These are phyloP conservation scores for Nothobranchius furzeri DNA, from an alignment of 2,113 vertebrate genomes.

Conservation along the genomic window DNA sequence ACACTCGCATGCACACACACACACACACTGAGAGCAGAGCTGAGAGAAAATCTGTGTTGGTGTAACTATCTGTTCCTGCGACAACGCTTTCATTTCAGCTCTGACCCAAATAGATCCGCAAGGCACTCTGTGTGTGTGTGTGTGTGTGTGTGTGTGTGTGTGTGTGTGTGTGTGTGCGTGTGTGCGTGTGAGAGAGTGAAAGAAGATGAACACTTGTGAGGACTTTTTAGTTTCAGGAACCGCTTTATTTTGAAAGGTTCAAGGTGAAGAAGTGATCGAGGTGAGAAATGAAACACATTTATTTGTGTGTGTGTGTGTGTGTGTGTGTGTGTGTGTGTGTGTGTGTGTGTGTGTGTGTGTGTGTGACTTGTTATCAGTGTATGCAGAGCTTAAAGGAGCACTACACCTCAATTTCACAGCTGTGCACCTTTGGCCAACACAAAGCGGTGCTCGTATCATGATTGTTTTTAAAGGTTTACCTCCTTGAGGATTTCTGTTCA, in stretches of 20 bases:
- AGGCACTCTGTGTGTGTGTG: slow-evolving; percentile 11
- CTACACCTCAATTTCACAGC: slow-evolving; percentile 12
- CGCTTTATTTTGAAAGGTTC: slow-evolving; percentile 12
- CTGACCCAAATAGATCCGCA: slow-evolving; percentile 63
- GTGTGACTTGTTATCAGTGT: neutral
- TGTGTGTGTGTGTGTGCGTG: neutral
- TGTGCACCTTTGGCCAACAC: neutral
- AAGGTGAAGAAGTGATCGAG: slow-evolving; percentile 22
- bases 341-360: neutral
- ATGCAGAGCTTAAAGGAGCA: slow-evolving; percentile 5
- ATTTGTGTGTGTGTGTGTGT: neutral
- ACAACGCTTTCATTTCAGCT: slow-evolving; percentile 63
- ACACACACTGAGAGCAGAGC: slow-evolving; percentile 4
- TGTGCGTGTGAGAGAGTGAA: neutral
- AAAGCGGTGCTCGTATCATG: neutral
- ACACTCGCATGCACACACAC: too few species aligned
- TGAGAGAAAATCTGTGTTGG: slow-evolving; percentile 28
- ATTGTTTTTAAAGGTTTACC: slow-evolving; percentile 36
- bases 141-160: neutral
- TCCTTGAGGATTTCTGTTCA: slow-evolving; percentile 9
- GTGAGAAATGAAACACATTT: neutral
- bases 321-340: neutral
- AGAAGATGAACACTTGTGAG: slow-evolving; percentile 7
- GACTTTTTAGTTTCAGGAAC: slow-evolving; percentile 20
- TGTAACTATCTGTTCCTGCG: slow-evolving; percentile 55